Evolutionary conservation across 2,888 invertebrate species (phyloP), one percentile per base, ranked within the genome.

Genomic region (Anthrax anthrax): DNA sequence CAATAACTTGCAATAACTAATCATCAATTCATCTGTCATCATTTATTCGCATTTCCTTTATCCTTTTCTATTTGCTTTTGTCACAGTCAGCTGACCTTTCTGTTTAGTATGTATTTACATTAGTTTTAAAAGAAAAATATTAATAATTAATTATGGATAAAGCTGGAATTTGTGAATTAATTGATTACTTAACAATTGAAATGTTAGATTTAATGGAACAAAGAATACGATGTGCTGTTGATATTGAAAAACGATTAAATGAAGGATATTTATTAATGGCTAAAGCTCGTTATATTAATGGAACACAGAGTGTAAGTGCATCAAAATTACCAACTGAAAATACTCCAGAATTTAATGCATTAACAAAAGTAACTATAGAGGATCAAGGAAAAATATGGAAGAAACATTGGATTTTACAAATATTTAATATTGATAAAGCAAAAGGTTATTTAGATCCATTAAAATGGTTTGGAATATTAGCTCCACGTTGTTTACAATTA

Each of bases 391-490:
- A 38, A 38, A 51, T 70, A 16, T 56, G 60, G 18, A 54, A 50
- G 10, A 42, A 52, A 38, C 52, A 57, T 37, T 62, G 70, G 32
- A 53, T 61, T 18, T 47, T 73, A 16, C 62, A 68, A 47, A 63
- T 61, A 29, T 61, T 61, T 44, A 43, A 54, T 2, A 53, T 64
- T 57, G 51, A 73, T 58, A 62, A 72, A 60, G 56, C 59, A 3
- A 54, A 58, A 2, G 64, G 63, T 3, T 65, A 63, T 27, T 58
- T 70, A 57, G 64, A 91, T 62, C 89, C 91, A 0, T 62, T 90
- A 29, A 79, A 77, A 52, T 90, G 89, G 89, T 92, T 91, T 70
- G 90, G 90, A 13, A 76, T 88, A 37, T 66, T 92, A 34, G 85
- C 89, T 0, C 89, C 91, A 0, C 80, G 81, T 58, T 80, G 81